phyloP scores from a whole-genome alignment of 2,797 vertebrate genomes.

The Vultur gryphus region DNA sequence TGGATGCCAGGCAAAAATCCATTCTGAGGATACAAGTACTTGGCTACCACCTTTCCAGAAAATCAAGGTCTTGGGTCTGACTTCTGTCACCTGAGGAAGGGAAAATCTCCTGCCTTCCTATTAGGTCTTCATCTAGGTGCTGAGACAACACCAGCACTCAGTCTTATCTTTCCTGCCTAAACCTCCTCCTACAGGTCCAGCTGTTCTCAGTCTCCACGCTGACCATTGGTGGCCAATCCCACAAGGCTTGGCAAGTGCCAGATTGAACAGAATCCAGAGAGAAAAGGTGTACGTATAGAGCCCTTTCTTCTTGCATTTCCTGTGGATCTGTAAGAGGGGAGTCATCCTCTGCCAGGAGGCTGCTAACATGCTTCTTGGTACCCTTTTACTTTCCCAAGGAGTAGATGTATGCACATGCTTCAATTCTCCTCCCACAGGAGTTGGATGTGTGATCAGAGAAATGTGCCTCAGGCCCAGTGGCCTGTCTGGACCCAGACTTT shows the following conservation, averaged over 20 bases:
- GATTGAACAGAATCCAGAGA: background rate
- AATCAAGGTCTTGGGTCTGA: background rate
- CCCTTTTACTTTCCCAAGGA: background rate
- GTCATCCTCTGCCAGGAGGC: background rate
- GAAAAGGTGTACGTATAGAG: background rate
- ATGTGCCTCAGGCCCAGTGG: background rate
- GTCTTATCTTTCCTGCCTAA: background rate
- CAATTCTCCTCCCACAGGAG: background rate
- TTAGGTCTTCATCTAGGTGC: background rate
- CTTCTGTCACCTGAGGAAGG: background rate
- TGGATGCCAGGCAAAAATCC: background rate
- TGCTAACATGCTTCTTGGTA: background rate
- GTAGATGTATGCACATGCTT: background rate
- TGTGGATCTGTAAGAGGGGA: background rate
- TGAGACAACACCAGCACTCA: background rate
- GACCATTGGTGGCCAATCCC: background rate
- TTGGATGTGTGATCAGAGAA: background rate
- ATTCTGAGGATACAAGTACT: background rate
- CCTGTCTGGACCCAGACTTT: background rate
- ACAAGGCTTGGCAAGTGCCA: background rate
- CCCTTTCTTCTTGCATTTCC: background rate
- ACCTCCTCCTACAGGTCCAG: background rate
- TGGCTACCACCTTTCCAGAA: background rate
- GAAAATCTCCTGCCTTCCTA: background rate
- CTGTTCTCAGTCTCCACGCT: background rate